Percentiles rank a stretch among this genome's conserved stretches.
Conservation (phyloP, 2,113 vertebrate species). For the Toxotes jaculatrix region DNA sequence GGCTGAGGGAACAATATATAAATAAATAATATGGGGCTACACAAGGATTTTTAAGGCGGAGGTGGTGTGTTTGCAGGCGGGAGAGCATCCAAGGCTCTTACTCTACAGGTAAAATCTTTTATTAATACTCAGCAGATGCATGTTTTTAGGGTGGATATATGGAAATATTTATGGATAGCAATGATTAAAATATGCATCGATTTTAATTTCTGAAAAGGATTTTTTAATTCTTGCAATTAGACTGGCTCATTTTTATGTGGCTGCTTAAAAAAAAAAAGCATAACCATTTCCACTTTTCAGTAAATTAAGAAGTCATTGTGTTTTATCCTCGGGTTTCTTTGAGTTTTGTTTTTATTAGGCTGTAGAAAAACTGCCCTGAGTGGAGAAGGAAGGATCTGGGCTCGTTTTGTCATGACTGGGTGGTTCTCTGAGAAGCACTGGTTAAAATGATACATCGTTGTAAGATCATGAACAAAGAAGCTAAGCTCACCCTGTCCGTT, state of each 20-base stretch:
- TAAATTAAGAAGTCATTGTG: not conserved
- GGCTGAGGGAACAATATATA: conserved; percentile 1
- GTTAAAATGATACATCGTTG: conserved; percentile 22
- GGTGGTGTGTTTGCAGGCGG: not conserved
- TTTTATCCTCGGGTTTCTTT: not conserved
- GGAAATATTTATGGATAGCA: not conserved
- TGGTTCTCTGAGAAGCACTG: conserved; percentile 34
- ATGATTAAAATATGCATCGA: not conserved
- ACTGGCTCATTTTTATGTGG: not conserved
- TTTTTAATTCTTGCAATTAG: not conserved
- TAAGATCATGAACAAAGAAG: conserved; percentile 2
- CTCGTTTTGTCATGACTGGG: conserved; percentile 4
- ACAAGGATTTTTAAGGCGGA: not conserved
- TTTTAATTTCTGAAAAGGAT: no score
- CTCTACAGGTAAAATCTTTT: not conserved
- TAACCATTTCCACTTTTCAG: not conserved
- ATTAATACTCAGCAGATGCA: not conserved
- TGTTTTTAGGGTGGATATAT: not conserved
- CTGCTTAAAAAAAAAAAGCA: not conserved
- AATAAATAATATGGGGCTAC: not conserved
- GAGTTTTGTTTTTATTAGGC: not conserved
- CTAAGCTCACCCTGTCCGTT: not conserved
- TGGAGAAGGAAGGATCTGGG: not conserved
- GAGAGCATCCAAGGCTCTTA: not conserved
- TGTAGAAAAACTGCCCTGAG: not conserved